Base-by-base conservation (phyloP, 2,888 invertebrate species). In the Blastobasis lacticolella region DNA sequence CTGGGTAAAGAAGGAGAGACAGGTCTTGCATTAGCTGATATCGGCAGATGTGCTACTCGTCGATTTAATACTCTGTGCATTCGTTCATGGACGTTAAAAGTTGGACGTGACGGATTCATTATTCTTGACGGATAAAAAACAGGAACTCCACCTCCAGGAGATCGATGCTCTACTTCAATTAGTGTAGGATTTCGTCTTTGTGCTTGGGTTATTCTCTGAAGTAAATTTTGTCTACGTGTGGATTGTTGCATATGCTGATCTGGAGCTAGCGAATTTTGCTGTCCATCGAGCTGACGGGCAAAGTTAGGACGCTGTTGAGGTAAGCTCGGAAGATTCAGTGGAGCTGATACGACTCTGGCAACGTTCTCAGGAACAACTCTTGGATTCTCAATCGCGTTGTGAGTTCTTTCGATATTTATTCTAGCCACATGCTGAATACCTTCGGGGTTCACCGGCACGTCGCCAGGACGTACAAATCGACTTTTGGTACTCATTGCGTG, bases 231-330 rank as follows among this genome's bases (percentile, higher is more conserved):
- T n/a, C n/a, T n/a, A 44, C 45, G 45, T 23, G 45, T 45, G 36
- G 45, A 6, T 45, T 45, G 45, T 9, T 45, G 45, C 36, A 5
- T 45, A 45, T 45, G 45, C 45, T 45, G 45, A 45, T 45, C 36
- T 45, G 45, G 45, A 45, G 45, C 45, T 36, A 23, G 45, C 9
- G 36, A 47, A 47, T 47, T 38, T 47, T 38, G 47, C 8, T 47
- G 38, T 8, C 38, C 9, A 8, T 9, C 38, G 6, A n/a, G 38
- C 23, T 38, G 47, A 38, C 38, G 38, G 10, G 37, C 47, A 38
- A 38, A 37, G 47, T 47, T 47, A 47, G 38, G 47, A 47, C 37
- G 47, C 47, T 47, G 47, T 9, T 47, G 47, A 47, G 47, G 10
- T 47, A 38, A 47, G 38, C 47, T 38, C 38, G 37, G 38, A 47